Evolutionary conservation across 2,888 invertebrate species (phyloP), one percentile per base, ranked within the genome.

Genomic region (Platycheirus rosarum): DNA sequence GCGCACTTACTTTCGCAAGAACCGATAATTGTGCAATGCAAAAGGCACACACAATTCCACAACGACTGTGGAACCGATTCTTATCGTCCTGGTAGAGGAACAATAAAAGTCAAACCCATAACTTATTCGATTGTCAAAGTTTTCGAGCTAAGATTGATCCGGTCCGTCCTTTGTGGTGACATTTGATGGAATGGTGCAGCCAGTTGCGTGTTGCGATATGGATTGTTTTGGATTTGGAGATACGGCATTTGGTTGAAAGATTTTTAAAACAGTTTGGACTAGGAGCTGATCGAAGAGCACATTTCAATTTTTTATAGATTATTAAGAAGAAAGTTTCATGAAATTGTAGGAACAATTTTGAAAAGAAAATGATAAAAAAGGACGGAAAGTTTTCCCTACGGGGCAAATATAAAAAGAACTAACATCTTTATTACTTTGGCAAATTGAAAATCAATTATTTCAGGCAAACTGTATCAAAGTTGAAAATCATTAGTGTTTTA

Each of bases 71-170:
- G n/a, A n/a, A n/a, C n/a, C 6, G 82, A 82, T 82, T 71, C 82
- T 82, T 73, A 82, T 82, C 82, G 71, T 82, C 82, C 82, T 76
- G 66, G 71, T 71, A 66, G 82, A 76, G 63, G 82, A 84, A 85
- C 85, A 86, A 86, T 86, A 86, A 86, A 86, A 86, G 85, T 85
- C 85, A 85, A 85, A 85, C 85, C 85, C 85, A 86, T 86, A 86
- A 86, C 85, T 86, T 86, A 86, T 86, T 84, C 84, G 84, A 73
- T 84, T 84, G 84, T 84, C 84, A 84, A 84, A 78, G 84, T 74
- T 71, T 77, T 78, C 73, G 63, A 84, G 76, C 84, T 78, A 60
- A 85, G 85, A 85, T 85, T 85, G 85, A 85, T 85, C 85, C 85
- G 77, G 71, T 57, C 69, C 84, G 80, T 82, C 73, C 69, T 78